Evolutionary conservation across 2,888 invertebrate genomes (phyloP).

Genomic region (Encarsia formosa): DNA sequence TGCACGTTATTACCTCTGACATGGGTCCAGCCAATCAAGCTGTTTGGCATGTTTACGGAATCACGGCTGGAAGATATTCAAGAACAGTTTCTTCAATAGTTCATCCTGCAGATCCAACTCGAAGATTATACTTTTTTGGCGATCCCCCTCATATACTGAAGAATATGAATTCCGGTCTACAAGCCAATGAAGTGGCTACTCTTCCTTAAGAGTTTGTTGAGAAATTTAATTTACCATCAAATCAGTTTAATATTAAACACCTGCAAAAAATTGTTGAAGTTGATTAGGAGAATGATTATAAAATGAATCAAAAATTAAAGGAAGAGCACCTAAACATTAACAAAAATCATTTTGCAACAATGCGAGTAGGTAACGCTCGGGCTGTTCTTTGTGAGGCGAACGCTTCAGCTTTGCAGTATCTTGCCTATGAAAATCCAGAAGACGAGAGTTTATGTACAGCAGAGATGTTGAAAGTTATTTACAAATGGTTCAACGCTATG

Average conservation of each 20-base stretch:
- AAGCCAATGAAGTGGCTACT: not conserved
- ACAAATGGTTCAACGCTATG: not conserved
- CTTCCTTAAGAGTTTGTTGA: not conserved
- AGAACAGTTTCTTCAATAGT: not conserved
- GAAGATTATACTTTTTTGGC: not conserved
- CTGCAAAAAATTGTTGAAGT: not conserved
- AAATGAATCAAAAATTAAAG: not conserved
- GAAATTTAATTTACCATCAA: not conserved
- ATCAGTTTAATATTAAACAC: not conserved
- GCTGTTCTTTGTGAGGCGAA: not conserved
- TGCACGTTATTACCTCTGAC: slow-evolving; percentile 33
- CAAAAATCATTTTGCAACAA: not conserved
- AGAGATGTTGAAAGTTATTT: not conserved
- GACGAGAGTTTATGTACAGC: not conserved
- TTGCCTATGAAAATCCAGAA: not conserved
- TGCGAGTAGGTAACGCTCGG: not conserved
- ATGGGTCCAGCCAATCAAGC: slow-evolving; percentile 34
- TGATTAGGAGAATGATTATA: not conserved
- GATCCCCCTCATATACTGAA: not conserved
- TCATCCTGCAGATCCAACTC: not conserved
- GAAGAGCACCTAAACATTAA: not conserved
- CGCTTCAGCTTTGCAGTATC: not conserved
- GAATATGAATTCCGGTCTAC: not conserved
- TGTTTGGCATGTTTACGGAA: slow-evolving; percentile 29
- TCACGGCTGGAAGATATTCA: slow-evolving; percentile 17